Evolutionary conservation across 2,113 vertebrate genomes (phyloP).

Genomic region (Atherinomorus stipes): DNA sequence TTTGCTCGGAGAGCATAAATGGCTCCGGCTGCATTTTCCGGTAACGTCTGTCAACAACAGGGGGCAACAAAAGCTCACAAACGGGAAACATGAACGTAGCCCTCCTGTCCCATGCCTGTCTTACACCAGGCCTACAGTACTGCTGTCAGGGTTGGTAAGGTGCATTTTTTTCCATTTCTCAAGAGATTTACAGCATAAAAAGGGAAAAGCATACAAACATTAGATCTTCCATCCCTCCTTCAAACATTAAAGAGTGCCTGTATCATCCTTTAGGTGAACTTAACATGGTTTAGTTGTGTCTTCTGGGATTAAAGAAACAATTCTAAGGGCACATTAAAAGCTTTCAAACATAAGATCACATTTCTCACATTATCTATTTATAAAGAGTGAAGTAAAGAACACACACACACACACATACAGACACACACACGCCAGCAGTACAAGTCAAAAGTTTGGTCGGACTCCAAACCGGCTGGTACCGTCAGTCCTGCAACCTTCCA

Average conservation of each 20-base stretch:
- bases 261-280: neutral
- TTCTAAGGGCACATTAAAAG: no score
- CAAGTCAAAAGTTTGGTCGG: no score
- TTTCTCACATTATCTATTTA: no score
- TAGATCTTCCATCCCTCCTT: neutral
- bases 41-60: constrained; percentile 36
- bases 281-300: neutral
- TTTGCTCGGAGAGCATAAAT: neutral
- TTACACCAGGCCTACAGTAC: neutral
- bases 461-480: no score
- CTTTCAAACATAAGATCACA: neutral
- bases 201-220: neutral
- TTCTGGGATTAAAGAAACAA: neutral
- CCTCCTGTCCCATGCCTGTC: constrained; percentile 46
- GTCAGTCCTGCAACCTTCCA: neutral
- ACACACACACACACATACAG: no score
- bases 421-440: no score
- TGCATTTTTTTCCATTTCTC: neutral
- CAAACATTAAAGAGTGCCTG: neutral
- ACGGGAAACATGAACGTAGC: constrained; percentile 20
- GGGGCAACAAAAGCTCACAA: constrained; percentile 45
- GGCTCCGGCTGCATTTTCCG: constrained; percentile 14
- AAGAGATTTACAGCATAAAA: neutral
- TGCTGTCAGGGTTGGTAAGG: constrained; percentile 18
- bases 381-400: no score